Base-by-base conservation (phyloP, 2,113 vertebrate species). In the Campylomormyrus numenius region DNA sequence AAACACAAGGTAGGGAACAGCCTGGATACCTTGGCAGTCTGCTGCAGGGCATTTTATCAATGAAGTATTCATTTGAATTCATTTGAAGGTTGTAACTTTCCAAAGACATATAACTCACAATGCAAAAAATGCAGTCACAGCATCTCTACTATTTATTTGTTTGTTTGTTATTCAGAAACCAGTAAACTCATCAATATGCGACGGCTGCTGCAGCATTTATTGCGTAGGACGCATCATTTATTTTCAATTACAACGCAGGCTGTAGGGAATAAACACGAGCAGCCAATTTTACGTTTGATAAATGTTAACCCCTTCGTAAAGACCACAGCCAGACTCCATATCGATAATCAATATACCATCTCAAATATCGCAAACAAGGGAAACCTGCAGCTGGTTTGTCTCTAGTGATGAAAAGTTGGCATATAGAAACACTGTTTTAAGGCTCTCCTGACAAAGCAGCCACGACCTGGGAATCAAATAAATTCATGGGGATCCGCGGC, bases 391-490 rank as follows among this genome's bases (percentile, higher is more conserved):
- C 56, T 13, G n/a, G 48, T 17, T 35, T 90, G 86, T 66, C 89
- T 52, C 85, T 21, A 24, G 31, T 70, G 45, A 42, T 70, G 84
- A 48, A 46, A 86, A 70, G 11, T 58, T 49, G 86, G 9, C 74
- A 50, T 66, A 24, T 15, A 74, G 58, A 5, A 46, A 70, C 9
- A 42, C 62, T 84, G 88, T 91, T 90, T 91, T 92, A 35, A 90
- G 15, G 52, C 11, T 17, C 31, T 84, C 17, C 3, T 17, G 21
- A 84, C 39, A 85, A 89, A 85, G 80, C 45, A 52, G 46, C 80
- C 53, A 24, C 27, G 3, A 31, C 24, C 45, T 92, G 90, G 90
- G n/a, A 93, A 93, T 93, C 90, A 93, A 92, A 92, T 91, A 90
- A 92, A 89, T 90, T 90, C 90, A 92, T 87, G 56, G 86, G 58